Base-by-base conservation (phyloP, 37 sponge, comb jelly and placozoan species). In the Aplysina aerophoba region DNA sequence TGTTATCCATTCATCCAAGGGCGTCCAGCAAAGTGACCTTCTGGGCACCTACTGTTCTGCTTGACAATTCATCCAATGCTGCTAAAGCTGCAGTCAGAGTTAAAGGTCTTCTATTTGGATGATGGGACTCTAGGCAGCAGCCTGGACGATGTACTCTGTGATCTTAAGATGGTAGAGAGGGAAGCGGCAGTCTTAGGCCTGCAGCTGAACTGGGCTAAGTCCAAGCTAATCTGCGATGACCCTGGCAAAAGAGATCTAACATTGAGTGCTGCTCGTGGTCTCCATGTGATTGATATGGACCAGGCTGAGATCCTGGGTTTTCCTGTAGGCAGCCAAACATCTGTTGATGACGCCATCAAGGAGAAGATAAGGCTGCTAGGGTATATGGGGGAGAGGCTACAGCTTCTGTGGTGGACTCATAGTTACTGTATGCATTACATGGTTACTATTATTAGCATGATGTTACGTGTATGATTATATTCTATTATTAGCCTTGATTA, bases 11-110 rank as follows among this genome's bases (percentile, higher is more conserved):
- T 85, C 86, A 58, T 53, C 79, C 28, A 79, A 85, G 71, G 82
- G 82, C 3, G 63, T 81, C 20, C 82, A 81, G 56, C 84, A 84
- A 56, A 73, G 73, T 15, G 58, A 84, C 55, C 84, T 73, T 34
- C 36, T 84, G 71, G 84, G 72, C 73, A 72, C 73, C 55, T 83
- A 22, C 59, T 85, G 59, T 85, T 85, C 44, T 85, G 79, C 74
- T 27, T 85, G 25, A 34, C 86, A n/a, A 85, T 78, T 40, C 79
- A 85, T 20, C 58, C 24, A 37, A 36, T 75, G 33, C 28, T 74
- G 30, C 22, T 24, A 33, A 62, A 62, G 64, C 44, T 85, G 62
- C 5, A 28, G 40, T 85, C 86, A 35, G 86, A 85, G 63, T 59
- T 85, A n/a, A 55, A 35, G 12, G 67, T 85, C 33, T 85, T 63